A percentile compares a stretch with the other conserved stretches of the same genome.
Evolutionary conservation across 2,797 vertebrate genomes (phyloP).

Genomic region (Anguilla obscura): DNA sequence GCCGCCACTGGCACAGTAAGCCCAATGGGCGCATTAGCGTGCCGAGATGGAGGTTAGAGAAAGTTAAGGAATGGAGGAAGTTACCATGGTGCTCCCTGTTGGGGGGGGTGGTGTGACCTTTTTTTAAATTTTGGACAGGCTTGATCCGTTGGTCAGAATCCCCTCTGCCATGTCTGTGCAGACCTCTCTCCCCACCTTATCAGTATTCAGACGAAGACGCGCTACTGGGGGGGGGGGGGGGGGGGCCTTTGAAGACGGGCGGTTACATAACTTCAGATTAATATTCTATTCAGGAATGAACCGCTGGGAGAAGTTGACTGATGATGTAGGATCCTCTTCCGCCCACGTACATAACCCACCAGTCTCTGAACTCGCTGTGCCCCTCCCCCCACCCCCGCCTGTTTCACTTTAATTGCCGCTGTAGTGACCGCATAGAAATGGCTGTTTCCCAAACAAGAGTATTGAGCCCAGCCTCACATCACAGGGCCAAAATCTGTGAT

Average conservation of each 20-base stretch:
- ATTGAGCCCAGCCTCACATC: constrained; percentile 41
- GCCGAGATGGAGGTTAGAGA: not conserved
- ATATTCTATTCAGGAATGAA: constrained; percentile 63
- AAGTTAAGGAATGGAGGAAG: not conserved
- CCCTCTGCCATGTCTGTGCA: constrained; percentile 17
- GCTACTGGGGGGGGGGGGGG: constrained; percentile 17
- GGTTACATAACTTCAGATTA: constrained; percentile 68
- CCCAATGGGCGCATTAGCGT: not conserved
- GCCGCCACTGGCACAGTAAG: not conserved
- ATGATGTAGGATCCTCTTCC: constrained; percentile 60
- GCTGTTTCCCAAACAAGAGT: constrained; percentile 61
- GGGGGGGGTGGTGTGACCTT: not conserved
- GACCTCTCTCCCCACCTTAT: constrained; percentile 23
- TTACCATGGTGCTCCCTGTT: not conserved
- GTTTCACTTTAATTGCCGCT: constrained; percentile 65
- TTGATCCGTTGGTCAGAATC: not conserved
- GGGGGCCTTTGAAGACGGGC: constrained; percentile 53
- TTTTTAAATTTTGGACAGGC: not conserved
- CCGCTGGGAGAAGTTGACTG: constrained; percentile 59
- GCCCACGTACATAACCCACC: constrained; percentile 61
- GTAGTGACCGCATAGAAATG: constrained; percentile 55
- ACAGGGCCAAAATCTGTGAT: constrained; percentile 31
- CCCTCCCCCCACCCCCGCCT: constrained; percentile 38
- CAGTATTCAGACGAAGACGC: constrained; percentile 48
- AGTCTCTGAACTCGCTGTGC: constrained; percentile 59